Evolutionary conservation across 1,140 invertebrate species (phyloP).

Genomic region (Choristoneura fumiferana): DNA sequence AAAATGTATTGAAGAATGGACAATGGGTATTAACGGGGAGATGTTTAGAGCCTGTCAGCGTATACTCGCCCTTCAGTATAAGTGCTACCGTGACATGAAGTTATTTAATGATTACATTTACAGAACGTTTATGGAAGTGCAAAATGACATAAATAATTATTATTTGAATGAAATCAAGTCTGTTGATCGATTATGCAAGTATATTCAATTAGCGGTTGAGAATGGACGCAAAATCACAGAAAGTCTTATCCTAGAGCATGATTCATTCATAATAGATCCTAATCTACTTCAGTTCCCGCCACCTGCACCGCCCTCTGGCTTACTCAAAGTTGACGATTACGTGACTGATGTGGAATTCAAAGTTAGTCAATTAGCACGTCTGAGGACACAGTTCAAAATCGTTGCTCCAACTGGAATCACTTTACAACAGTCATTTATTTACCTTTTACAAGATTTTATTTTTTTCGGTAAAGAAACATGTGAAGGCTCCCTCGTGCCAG

Average conservation of each 20-base stretch:
- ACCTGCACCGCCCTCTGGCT: constrained; percentile 26
- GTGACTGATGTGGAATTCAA: constrained; percentile 65
- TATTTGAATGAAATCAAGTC: constrained; percentile 79
- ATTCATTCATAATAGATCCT: constrained; percentile 68
- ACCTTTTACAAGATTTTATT: constrained; percentile 79
- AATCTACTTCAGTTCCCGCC: constrained; percentile 60
- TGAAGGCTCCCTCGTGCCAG: constrained; percentile 67
- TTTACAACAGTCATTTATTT: constrained; percentile 75
- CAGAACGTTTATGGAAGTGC: constrained; percentile 64
- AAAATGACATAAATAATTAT: constrained; percentile 70
- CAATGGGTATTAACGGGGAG: constrained; percentile 76
- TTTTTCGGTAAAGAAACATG: constrained; percentile 70
- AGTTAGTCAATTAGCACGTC: constrained; percentile 70
- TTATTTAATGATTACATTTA: constrained; percentile 66
- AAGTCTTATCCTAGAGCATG: constrained; percentile 68
- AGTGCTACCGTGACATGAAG: constrained; percentile 67
- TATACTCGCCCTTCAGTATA: constrained; percentile 60
- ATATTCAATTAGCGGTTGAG: constrained; percentile 80
- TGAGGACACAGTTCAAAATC: constrained; percentile 74
- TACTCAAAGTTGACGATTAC: constrained; percentile 39
- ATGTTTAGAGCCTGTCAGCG: constrained; percentile 68
- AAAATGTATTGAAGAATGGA: constrained; percentile 78
- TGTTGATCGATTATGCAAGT: constrained; percentile 76
- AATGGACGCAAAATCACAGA: constrained; percentile 66
- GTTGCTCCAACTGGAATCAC: constrained; percentile 78